Percentiles rank a stretch among this genome's conserved stretches.
phyloP scores from a whole-genome alignment of 2,797 vertebrate genomes.

The Sebastes nivosus region DNA sequence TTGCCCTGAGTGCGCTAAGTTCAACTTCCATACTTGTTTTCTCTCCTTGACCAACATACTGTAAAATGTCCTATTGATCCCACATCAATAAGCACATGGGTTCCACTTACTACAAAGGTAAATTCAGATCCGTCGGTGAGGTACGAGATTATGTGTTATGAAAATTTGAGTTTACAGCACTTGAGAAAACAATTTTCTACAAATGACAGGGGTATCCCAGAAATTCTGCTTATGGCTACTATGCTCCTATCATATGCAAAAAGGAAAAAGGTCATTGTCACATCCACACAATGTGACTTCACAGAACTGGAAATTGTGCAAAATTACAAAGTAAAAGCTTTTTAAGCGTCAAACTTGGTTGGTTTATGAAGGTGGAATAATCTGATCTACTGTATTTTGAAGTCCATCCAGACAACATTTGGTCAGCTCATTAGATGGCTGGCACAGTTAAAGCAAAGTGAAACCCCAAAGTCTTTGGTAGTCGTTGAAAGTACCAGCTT shows the following conservation, averaged over 20 bases:
- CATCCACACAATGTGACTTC: not conserved
- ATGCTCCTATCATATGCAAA: not conserved
- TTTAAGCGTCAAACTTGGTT: not conserved
- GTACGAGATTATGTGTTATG: not conserved
- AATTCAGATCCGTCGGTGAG: not conserved
- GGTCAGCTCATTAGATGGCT: constrained; percentile 5
- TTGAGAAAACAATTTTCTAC: not conserved
- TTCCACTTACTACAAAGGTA: not conserved
- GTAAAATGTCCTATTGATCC: not conserved
- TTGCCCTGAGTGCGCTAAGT: not conserved
- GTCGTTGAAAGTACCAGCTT: not conserved
- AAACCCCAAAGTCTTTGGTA: constrained; percentile 13
- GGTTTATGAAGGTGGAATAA: not conserved
- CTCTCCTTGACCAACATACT: not conserved
- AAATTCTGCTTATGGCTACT: not conserved
- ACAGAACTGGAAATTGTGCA: not conserved
- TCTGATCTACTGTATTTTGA: not conserved
- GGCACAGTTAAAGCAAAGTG: not conserved
- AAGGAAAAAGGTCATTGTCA: not conserved
- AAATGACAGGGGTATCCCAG: not conserved
- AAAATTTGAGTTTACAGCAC: not conserved
- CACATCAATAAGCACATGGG: not conserved
- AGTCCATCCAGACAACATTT: constrained; percentile 15
- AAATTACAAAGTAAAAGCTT: not conserved
- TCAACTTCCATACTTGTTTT: not conserved